Evolutionary conservation across 2,888 invertebrate genomes (phyloP).

Genomic region (Troilus luridus): DNA sequence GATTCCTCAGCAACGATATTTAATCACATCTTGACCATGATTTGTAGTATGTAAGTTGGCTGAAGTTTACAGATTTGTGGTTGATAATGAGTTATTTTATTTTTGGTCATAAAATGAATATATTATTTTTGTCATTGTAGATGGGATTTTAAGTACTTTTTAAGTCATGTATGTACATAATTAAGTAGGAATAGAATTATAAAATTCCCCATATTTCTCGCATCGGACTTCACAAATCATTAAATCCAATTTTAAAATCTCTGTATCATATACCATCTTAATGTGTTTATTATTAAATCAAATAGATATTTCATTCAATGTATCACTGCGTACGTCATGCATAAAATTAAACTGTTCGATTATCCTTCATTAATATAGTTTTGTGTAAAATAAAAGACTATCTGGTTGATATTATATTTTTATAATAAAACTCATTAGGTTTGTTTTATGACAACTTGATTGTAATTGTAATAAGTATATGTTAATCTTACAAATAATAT

Average conservation of each 20-base stretch:
- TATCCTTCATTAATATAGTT: neutral
- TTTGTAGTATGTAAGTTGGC: neutral
- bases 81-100: slow-evolving; percentile 5
- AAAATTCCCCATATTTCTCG: neutral
- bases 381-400: neutral
- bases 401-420: neutral
- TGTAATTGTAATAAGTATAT: neutral
- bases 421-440: neutral
- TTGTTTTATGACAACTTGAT: neutral
- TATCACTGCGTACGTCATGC: neutral
- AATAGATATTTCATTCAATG: neutral
- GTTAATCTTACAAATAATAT: too few species aligned
- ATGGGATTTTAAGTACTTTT: neutral
- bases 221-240: neutral
- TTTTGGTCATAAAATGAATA: neutral
- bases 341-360: neutral
- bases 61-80: neutral
- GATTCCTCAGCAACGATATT: neutral
- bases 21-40: neutral
- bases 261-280: neutral
- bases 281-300: neutral
- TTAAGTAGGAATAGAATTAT: neutral
- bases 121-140: slow-evolving; percentile 38
- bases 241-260: neutral
- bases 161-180: neutral